Conservation (phyloP, 2,797 vertebrate genomes). For the Malurus leucopterus region DNA sequence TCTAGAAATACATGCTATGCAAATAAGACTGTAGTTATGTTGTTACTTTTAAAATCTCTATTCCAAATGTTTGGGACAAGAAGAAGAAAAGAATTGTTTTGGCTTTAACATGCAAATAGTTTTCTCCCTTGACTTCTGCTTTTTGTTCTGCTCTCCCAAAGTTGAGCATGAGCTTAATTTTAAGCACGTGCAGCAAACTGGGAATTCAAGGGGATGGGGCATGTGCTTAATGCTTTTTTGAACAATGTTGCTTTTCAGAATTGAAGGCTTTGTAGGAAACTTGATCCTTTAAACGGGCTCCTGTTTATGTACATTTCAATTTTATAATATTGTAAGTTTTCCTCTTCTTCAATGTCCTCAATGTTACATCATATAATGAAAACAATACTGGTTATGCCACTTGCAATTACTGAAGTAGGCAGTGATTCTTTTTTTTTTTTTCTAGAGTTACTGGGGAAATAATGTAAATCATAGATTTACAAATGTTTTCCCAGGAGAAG, state of each 20-base stretch:
- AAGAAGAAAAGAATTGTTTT: background rate
- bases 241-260: conserved; percentile 36
- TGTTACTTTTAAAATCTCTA: background rate
- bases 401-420: conserved; percentile 29
- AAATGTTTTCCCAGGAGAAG: background rate
- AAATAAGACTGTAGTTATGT: background rate
- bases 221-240: background rate
- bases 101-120: background rate
- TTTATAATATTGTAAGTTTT: conserved; percentile 34
- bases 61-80: background rate
- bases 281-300: conserved; percentile 22
- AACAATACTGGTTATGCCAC: conserved; percentile 2
- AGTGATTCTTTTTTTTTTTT: background rate
- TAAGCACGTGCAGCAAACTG: background rate
- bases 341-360: background rate
- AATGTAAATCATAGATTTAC: background rate
- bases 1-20: background rate
- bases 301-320: conserved; percentile 41
- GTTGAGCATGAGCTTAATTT: background rate
- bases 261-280: conserved; percentile 24
- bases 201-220: background rate
- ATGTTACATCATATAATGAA: conserved; percentile 24
- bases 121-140: background rate
- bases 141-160: background rate
- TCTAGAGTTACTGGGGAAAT: background rate